phyloP scores from a whole-genome alignment of 2,113 vertebrate genomes.

The Nothoprocta pentlandii region DNA sequence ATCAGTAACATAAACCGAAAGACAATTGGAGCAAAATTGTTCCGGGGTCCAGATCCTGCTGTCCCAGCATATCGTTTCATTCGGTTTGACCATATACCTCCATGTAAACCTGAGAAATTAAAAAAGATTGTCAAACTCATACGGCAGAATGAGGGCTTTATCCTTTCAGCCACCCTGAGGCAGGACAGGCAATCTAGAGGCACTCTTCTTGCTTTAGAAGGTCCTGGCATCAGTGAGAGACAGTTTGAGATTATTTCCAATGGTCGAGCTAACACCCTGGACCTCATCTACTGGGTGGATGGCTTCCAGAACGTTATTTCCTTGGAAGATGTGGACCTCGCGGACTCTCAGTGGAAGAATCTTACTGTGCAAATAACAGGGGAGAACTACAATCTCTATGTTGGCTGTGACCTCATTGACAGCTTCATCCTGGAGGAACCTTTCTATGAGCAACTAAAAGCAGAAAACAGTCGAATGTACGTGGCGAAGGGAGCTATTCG shows the following conservation, averaged over 20 bases:
- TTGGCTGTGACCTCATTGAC: slow-evolving; percentile 94
- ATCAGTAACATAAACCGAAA: slow-evolving; percentile 91
- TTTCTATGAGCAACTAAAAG: slow-evolving; percentile 89
- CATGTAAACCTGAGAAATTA: slow-evolving; percentile 82
- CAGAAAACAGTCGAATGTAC: slow-evolving; percentile 88
- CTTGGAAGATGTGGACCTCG: slow-evolving; percentile 94
- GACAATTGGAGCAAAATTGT: slow-evolving; percentile 92
- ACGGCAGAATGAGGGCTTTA: slow-evolving; percentile 90
- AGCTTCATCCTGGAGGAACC: slow-evolving; percentile 93
- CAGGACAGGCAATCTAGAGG: slow-evolving; percentile 91
- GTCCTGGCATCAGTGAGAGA: slow-evolving; percentile 78
- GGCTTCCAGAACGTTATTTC: slow-evolving; percentile 87
- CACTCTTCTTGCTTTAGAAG: slow-evolving; percentile 89
- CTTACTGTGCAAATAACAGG: slow-evolving; percentile 90
- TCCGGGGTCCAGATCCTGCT: slow-evolving; percentile 87
- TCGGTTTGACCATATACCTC: slow-evolving; percentile 94
- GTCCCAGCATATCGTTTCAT: slow-evolving; percentile 91
- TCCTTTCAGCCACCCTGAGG: slow-evolving; percentile 88
- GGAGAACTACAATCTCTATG: slow-evolving; percentile 90
- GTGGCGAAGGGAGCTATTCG: slow-evolving; percentile 89
- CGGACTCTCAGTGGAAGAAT: slow-evolving; percentile 96
- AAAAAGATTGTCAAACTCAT: slow-evolving; percentile 83
- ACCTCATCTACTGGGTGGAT: slow-evolving; percentile 91
- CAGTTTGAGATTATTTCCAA: slow-evolving; percentile 96
- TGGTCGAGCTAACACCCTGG: slow-evolving; percentile 91